phyloP scores from a whole-genome alignment of 35 echinoderm and acorn worm genomes.

The Heliocidaris tuberculata region DNA sequence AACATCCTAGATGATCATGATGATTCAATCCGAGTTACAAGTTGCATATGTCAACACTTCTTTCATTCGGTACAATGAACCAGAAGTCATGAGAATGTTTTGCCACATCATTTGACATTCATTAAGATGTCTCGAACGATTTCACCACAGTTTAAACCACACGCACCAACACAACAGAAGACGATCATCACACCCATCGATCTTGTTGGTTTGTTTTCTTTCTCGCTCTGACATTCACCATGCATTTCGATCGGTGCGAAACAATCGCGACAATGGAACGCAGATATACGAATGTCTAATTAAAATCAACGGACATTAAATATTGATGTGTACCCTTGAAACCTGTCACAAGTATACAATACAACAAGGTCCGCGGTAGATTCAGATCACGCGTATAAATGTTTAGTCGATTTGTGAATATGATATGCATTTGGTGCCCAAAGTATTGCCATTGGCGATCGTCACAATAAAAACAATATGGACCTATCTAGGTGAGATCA shows the following conservation, averaged over 20 bases:
- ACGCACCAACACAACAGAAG: neutral
- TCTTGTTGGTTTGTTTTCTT: neutral
- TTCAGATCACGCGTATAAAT: neutral
- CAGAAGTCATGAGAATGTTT: neutral
- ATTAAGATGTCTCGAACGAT: neutral
- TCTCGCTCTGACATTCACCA: neutral
- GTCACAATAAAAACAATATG: neutral
- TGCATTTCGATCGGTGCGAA: neutral
- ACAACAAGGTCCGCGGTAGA: neutral
- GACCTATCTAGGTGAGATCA: neutral
- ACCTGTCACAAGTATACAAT: neutral
- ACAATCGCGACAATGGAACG: neutral
- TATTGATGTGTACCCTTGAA: neutral
- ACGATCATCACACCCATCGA: neutral
- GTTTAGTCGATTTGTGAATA: neutral
- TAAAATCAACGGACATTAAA: constrained; percentile 18
- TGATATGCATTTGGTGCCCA: neutral
- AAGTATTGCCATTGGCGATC: neutral
- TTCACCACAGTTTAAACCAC: constrained; percentile 4
- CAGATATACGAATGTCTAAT: constrained; percentile 10
- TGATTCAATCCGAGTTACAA: neutral
- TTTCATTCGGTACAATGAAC: neutral
- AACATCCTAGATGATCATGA: neutral
- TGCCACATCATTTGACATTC: neutral
- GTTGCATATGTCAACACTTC: neutral